Base-by-base conservation (phyloP, 2,113 vertebrate genomes). In the Seriola aureovittata region DNA sequence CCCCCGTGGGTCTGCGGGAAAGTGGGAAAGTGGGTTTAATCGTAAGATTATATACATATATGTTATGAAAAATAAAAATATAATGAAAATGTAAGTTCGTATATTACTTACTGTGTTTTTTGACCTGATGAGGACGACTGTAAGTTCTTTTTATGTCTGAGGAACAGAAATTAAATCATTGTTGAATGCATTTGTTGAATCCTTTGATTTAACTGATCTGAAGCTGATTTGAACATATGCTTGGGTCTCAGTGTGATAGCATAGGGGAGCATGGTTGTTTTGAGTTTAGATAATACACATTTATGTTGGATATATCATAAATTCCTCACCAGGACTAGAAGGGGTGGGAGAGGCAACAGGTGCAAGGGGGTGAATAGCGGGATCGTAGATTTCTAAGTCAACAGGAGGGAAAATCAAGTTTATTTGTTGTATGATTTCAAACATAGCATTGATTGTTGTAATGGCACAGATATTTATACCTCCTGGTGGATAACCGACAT, bases 81-180 rank as follows among this genome's bases (percentile, higher is more conserved):
- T 50, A 1, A 58, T 16, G 38, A 12, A 34, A 0, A 69, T 42
- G 6, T 29, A 23, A 65, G 13, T 0, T 46, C 12, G 0, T 48
- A 14, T 59, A 75, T 55, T n/a, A 97, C 98, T 97, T 93, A 99
- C 98, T 98, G 93, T 98, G 97, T 83, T 97, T 99, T 94, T 97
- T 99, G 86, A 93, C 95, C 87, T 96, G 96, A 54, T 95, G 91
- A 3, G 95, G 88, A 85, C 94, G 95, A 40, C 91, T 95, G 82
- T 95, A 96, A 0, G 91, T 92, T 85, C 96, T 96, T 92, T 97
- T 99, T 71, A 95, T 86, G 1, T 97, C 97, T 93, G 93, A 91
- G 64, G 60, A 34, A 70, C 5, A 79, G 0, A 42, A 55, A 76
- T 32, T 1, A 42, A 52, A 63, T 48, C 1, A 36, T 6, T 40